Conservation (phyloP, 1,140 invertebrate genomes). For the Meloidogyne exigua region DNA sequence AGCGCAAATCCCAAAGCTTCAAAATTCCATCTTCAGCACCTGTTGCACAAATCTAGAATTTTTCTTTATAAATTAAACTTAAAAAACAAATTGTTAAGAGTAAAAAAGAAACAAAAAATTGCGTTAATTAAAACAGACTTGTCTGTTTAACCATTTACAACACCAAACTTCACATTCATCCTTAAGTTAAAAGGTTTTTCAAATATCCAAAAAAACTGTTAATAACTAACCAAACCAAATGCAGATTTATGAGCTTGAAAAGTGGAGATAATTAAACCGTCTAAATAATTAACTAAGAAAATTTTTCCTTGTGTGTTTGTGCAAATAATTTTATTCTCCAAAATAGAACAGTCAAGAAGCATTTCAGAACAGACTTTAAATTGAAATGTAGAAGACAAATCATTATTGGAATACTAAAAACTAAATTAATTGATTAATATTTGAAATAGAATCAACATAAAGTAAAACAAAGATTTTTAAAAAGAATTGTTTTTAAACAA, state of each 20-base stretch:
- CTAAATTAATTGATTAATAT: too few species aligned
- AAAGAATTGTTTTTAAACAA: too few species aligned
- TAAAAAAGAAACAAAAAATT: too few species aligned
- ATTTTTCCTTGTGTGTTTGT: not conserved
- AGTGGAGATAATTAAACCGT: not conserved
- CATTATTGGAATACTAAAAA: not conserved
- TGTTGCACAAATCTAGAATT: not conserved
- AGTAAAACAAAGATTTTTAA: too few species aligned
- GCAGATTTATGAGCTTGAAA: not conserved
- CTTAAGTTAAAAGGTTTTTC: not conserved
- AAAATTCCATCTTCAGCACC: constrained; percentile 1
- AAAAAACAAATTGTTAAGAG: too few species aligned
- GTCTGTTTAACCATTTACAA: not conserved
- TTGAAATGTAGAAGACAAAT: not conserved
- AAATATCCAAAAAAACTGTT: not conserved
- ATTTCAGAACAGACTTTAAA: not conserved
- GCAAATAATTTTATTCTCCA: not conserved
- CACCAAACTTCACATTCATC: not conserved
- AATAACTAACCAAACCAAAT: not conserved
- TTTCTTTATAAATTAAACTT: too few species aligned
- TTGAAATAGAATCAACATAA: too few species aligned
- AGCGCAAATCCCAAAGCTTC: not conserved
- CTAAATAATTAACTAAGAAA: not conserved
- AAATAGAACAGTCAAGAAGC: not conserved
- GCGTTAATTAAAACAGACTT: too few species aligned